These are phyloP conservation scores for Anthophora plumipes DNA, from an alignment of 2,888 invertebrate species.

Conservation along the genomic window DNA sequence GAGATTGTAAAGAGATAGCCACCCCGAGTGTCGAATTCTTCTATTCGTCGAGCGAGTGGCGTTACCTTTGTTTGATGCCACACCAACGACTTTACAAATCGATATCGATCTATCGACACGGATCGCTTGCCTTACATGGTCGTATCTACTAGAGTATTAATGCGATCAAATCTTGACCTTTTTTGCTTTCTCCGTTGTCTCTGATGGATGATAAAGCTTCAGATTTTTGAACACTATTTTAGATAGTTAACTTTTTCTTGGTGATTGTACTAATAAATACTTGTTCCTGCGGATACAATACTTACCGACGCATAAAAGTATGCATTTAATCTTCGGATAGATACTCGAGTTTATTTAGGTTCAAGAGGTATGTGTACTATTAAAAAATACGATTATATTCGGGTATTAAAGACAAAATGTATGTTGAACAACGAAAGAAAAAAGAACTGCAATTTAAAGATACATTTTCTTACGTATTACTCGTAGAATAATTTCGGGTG, in stretches of 20 bases:
- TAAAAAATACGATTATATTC: too few species aligned
- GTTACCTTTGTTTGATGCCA: constrained; percentile 75
- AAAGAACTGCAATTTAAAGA: too few species aligned
- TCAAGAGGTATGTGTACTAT: too few species aligned
- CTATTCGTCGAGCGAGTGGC: constrained; percentile 67
- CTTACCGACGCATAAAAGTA: neutral
- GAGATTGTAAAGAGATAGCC: constrained; percentile 77
- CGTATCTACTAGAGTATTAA: constrained; percentile 50
- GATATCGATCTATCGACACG: constrained; percentile 77
- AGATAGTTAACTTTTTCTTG: neutral
- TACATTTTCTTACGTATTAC: too few species aligned
- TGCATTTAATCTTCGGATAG: too few species aligned
- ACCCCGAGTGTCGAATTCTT: constrained; percentile 79
- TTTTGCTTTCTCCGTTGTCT: neutral
- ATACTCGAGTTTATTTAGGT: too few species aligned
- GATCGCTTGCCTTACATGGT: constrained; percentile 62
- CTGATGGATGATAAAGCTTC: constrained; percentile 13
- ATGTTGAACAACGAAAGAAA: too few species aligned
- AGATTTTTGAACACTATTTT: neutral
- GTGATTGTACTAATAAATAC: neutral
- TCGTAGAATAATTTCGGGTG: too few species aligned
- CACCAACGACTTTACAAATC: constrained; percentile 71
- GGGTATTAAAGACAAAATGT: too few species aligned
- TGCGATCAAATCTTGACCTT: constrained; percentile 48
- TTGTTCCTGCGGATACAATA: constrained; percentile 23